These are phyloP conservation scores for Parauchenoglanis ngamensis DNA, from an alignment of 2,797 vertebrate genomes.

Conservation along the genomic window DNA sequence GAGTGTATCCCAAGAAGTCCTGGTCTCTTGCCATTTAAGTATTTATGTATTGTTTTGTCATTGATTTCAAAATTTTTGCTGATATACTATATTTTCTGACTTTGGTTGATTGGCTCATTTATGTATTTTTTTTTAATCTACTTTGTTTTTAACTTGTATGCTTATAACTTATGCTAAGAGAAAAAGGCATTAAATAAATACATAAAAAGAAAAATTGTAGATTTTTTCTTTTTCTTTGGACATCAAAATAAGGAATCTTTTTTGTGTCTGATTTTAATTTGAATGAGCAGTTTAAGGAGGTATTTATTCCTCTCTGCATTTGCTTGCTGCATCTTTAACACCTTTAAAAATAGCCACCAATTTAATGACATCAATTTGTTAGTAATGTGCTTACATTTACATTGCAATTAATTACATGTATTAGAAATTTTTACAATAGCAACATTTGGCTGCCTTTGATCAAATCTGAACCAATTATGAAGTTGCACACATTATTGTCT, in stretches of 20 bases:
- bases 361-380: too few relatives aligned
- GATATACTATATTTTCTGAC: slow-evolving; percentile 18
- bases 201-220: background rate
- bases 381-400: too few relatives aligned
- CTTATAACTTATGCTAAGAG: slow-evolving; percentile 19
- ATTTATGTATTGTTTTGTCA: slow-evolving; percentile 2
- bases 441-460: too few relatives aligned
- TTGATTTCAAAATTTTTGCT: slow-evolving; percentile 18
- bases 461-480: background rate
- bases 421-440: too few relatives aligned
- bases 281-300: background rate
- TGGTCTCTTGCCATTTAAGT: background rate
- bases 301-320: background rate
- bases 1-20: background rate
- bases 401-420: too few relatives aligned
- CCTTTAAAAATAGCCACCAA: too few relatives aligned
- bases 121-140: slow-evolving; percentile 15
- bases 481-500: background rate
- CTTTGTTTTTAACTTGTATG: slow-evolving; percentile 47
- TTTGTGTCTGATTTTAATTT: background rate
- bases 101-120: slow-evolving; percentile 7
- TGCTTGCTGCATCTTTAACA: too few relatives aligned
- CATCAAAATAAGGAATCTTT: background rate
- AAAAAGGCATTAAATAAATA: slow-evolving; percentile 65
- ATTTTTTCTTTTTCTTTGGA: background rate